phyloP scores from a whole-genome alignment of 2,797 vertebrate genomes.

The Gadopsis marmoratus region DNA sequence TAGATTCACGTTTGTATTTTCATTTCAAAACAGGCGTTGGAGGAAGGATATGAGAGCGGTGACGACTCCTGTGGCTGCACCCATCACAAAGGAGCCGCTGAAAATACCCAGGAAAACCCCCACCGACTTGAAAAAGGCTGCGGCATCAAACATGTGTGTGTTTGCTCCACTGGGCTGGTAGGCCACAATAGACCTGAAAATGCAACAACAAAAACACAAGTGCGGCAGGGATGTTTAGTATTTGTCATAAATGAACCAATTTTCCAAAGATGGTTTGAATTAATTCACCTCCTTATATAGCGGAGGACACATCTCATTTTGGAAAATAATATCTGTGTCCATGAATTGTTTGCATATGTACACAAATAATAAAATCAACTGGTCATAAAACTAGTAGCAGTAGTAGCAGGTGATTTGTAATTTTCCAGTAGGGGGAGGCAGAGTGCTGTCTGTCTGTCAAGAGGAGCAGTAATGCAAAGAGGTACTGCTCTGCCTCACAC shows the following conservation, averaged over 20 bases:
- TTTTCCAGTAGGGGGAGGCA: slow-evolving; percentile 75
- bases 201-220: background rate
- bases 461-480: background rate
- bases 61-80: slow-evolving; percentile 93
- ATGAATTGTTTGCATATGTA: background rate
- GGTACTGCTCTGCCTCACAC: slow-evolving; percentile 17
- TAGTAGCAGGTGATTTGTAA: background rate
- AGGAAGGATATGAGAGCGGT: slow-evolving; percentile 98
- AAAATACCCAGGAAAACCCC: slow-evolving; percentile 98
- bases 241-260: background rate
- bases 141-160: slow-evolving; percentile 94
- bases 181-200: slow-evolving; percentile 93
- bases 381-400: background rate
- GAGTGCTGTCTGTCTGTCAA: slow-evolving; percentile 10
- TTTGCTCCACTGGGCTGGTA: slow-evolving; percentile 96
- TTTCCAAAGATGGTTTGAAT: background rate
- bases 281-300: background rate
- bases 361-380: background rate
- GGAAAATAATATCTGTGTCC: background rate
- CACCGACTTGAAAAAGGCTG: slow-evolving; percentile 97
- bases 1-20: background rate
- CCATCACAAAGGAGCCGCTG: slow-evolving; percentile 98
- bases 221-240: background rate
- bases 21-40: background rate
- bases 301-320: background rate